Evolutionary conservation across 2,888 invertebrate genomes (phyloP), one percentile per base, ranked within the genome.

Genomic region (Hydrotaea diabolus): DNA sequence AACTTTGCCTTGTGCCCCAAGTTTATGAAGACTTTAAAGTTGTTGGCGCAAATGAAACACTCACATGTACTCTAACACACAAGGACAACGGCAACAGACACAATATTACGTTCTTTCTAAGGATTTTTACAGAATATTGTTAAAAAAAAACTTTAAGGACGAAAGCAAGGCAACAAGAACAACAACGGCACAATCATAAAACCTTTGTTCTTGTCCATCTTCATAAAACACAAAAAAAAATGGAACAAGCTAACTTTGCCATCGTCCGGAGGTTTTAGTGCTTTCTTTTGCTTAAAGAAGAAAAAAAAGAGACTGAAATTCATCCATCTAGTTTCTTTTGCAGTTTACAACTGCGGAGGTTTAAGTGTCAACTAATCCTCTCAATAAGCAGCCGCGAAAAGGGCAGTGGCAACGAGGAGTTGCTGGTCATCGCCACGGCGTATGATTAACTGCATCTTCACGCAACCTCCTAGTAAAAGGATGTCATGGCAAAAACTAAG

Each of bases 321-420:
- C 69, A 69, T 69, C 69, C 69, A 69, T 69, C 46, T 69, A 21
- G 13, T 46, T 46, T 23, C 13, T 46, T 43, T 69, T 46, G 13
- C 13, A 7, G 23, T 4, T 69, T 21, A 59, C 15, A 69, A 46
- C 46, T 69, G 69, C 69, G 21, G 43, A 69, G 69, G 69, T 69
- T 69, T 69, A 69, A 46, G 69, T 69, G 46, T 46, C 69, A 69
- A 46, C 69, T 69, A 69, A 69, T 69, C 69, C 23, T 69, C 46
- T 69, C 69, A 43, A 69, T 69, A 69, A 69, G 46, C 43, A 23
- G 19, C 31, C 7, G 4, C 17, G 43, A 69, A 69, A 69, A 23
- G 19, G 23, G 21, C 19, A 13, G 17, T 21, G 19, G 23, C 43
- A n/a, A 43, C 9, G 46, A 13, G 15, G 23, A 59, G 23, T 59